Conservation (phyloP, 2,113 vertebrate species). For the Prunella himalayana region DNA sequence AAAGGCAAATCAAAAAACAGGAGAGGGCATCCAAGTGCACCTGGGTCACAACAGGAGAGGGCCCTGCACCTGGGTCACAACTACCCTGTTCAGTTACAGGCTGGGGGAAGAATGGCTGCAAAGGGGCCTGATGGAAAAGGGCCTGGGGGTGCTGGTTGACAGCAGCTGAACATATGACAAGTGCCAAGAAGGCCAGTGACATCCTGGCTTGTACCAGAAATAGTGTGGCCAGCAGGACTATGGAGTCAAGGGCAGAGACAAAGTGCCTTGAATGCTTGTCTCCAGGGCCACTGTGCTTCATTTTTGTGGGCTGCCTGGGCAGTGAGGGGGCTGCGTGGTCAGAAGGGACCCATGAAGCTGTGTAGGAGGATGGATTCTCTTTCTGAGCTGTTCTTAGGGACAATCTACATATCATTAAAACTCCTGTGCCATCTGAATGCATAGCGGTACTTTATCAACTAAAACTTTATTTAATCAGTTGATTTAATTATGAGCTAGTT, state of each 20-base stretch:
- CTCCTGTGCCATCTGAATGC: slow-evolving; percentile 47
- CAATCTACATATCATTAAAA: slow-evolving; percentile 67
- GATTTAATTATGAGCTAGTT: slow-evolving; percentile 70
- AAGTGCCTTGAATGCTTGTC: background rate
- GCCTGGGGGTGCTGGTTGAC: background rate
- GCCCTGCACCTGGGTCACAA: background rate
- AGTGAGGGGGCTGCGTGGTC: background rate
- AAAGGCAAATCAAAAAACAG: background rate
- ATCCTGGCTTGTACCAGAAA: background rate
- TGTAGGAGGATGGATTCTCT: background rate
- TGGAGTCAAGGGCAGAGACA: background rate
- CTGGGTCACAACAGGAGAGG: background rate
- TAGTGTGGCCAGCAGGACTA: background rate
- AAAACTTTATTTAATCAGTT: slow-evolving; percentile 68
- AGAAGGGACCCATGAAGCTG: background rate
- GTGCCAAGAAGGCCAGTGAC: background rate
- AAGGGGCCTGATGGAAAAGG: background rate
- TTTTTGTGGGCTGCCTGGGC: background rate
- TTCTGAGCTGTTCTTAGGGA: slow-evolving; percentile 16
- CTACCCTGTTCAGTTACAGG: background rate
- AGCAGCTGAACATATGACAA: background rate
- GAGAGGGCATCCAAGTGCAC: background rate
- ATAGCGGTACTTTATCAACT: slow-evolving; percentile 64
- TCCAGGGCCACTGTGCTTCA: background rate
- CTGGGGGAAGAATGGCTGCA: background rate